These are phyloP conservation scores for Calameuta filiformis DNA, from an alignment of 2,888 invertebrate species.

Conservation along the genomic window DNA sequence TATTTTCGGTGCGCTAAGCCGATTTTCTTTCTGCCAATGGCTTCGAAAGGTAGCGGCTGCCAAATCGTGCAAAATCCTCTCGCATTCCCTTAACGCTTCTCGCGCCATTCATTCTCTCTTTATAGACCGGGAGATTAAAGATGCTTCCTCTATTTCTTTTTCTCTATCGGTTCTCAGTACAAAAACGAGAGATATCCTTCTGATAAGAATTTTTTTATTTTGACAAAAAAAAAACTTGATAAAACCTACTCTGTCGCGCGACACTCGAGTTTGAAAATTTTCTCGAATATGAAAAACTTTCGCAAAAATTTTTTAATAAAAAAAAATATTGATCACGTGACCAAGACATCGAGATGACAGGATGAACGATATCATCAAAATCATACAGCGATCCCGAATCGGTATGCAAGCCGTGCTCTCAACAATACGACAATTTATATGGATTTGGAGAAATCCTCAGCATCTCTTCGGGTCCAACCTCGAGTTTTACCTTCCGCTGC, in stretches of 20 bases:
- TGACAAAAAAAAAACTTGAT: background rate
- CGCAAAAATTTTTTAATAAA: background rate
- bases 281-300: background rate
- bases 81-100: conserved; percentile 36
- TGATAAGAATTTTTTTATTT: background rate
- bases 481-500: conserved; percentile 59
- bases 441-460: conserved; percentile 58
- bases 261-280: background rate
- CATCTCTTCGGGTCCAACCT: conserved; percentile 54
- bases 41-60: conserved; percentile 59
- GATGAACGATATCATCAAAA: conserved; percentile 21
- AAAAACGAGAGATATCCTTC: background rate
- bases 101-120: conserved; percentile 32
- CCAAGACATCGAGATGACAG: background rate
- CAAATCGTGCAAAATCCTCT: conserved; percentile 51
- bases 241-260: background rate
- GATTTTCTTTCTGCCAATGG: conserved; percentile 63
- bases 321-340: background rate
- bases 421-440: conserved; percentile 64
- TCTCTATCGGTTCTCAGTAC: background rate
- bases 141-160: conserved; percentile 45
- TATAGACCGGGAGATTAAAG: conserved; percentile 63
- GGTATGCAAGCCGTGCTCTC: conserved; percentile 53
- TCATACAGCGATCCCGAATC: conserved; percentile 43
- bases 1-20: conserved; percentile 63